Evolutionary conservation across 2,797 vertebrate species (phyloP).

Genomic region (Vultur gryphus): DNA sequence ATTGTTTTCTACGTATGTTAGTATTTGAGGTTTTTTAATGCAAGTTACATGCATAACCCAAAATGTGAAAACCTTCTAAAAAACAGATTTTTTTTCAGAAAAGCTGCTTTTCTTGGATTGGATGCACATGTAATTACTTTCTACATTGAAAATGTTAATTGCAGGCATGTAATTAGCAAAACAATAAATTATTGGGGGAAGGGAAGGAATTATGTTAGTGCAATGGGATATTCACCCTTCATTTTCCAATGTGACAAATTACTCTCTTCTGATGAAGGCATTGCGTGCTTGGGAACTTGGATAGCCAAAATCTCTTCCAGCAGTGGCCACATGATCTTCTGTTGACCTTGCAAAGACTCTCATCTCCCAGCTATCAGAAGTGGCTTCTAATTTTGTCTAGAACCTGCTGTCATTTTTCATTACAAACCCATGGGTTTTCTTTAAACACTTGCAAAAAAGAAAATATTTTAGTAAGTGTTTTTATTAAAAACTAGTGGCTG

Average conservation of each 20-base stretch:
- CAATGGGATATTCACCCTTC: neutral
- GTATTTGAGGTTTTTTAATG: neutral
- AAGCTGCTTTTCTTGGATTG: neutral
- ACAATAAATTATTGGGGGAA: neutral
- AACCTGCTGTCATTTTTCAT: neutral
- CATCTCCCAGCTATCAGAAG: neutral
- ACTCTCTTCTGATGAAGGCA: neutral
- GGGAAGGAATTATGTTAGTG: neutral
- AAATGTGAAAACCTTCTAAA: neutral
- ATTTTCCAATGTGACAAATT: neutral
- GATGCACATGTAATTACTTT: slow-evolving; percentile 21
- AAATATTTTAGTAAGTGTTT: neutral
- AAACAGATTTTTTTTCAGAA: neutral
- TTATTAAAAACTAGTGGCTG: neutral
- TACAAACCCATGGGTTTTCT: neutral
- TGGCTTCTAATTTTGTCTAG: neutral
- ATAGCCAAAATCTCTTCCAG: neutral
- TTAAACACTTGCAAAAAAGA: neutral
- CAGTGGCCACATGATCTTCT: neutral
- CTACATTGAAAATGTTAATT: slow-evolving; percentile 40
- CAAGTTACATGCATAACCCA: neutral
- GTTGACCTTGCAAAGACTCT: neutral
- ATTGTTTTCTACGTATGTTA: neutral
- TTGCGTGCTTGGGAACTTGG: neutral
- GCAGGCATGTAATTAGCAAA: neutral